phyloP scores from a whole-genome alignment of 2,888 invertebrate species.

The Oxytorus armatus region DNA sequence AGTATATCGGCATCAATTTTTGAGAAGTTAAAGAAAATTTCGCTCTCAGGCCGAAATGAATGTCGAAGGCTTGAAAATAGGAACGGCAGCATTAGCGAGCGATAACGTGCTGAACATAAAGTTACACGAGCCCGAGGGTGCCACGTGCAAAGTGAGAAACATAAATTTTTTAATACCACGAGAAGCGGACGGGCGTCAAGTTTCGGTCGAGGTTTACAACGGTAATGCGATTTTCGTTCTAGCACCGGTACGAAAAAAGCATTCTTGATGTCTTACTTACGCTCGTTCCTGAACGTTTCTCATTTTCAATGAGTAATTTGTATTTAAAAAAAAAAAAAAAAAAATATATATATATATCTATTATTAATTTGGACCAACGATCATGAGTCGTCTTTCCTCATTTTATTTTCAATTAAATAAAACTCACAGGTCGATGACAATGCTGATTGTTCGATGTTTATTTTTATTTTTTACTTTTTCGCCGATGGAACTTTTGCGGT shows the following conservation, averaged over 20 bases:
- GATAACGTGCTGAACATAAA: constrained; percentile 74
- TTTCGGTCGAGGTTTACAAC: constrained; percentile 72
- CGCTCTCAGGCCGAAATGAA: constrained; percentile 73
- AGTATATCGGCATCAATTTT: too few relatives aligned
- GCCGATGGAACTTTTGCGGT: constrained; percentile 68
- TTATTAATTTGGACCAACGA: constrained; percentile 9
- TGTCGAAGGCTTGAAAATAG: constrained; percentile 73
- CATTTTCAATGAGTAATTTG: constrained; percentile 1
- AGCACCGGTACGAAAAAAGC: constrained; percentile 69
- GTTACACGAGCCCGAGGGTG: constrained; percentile 69
- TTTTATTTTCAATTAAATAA: constrained; percentile 77
- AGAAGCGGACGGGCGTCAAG: constrained; percentile 71
- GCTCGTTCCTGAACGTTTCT: constrained; percentile 18
- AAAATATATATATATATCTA: constrained; percentile 29
- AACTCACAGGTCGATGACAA: constrained; percentile 70
- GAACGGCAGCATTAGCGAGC: constrained; percentile 71
- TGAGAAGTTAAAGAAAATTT: constrained; percentile 29
- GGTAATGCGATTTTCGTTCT: constrained; percentile 69
- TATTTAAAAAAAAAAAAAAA: constrained; percentile 14
- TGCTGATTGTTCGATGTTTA: constrained; percentile 36
- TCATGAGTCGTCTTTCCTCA: constrained; percentile 70
- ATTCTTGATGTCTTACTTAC: constrained; percentile 3
- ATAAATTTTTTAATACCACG: constrained; percentile 73
- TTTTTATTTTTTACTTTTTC: constrained; percentile 63
- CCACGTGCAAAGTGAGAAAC: constrained; percentile 64